Evolutionary conservation across 1,140 invertebrate genomes (phyloP), one percentile per base, ranked within the genome.

Genomic region (Tigriopus japonicus): DNA sequence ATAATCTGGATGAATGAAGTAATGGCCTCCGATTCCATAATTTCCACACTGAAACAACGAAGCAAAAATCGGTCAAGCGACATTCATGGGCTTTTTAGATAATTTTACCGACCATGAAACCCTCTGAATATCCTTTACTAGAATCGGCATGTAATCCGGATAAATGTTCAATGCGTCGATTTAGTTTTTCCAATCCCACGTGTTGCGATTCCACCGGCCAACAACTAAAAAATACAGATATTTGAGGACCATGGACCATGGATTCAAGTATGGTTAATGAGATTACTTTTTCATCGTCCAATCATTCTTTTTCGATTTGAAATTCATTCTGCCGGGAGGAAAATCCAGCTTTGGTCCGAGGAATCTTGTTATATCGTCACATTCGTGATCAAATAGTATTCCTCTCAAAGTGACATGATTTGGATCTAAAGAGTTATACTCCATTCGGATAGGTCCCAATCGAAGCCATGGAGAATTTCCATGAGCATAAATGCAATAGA

Each of bases 251-350:
- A 67, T 1, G 43, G 28, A 45, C 9, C 28, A 5, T 35, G 28
- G 28, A 35, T 35, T 35, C 3, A 35, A 35, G 28, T n/a, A n/a
- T n/a, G n/a, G n/a, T n/a, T 43, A 43, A n/a, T 23, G 14, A 3
- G 28, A 3, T 42, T 58, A 58, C 55, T 58, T 58, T 58, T 58
- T 58, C 55, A 58, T 58, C 6, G 55, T 58, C 55, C 55, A 58
- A 41, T 58, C 55, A 58, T 58, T 58, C 28, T 58, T 58, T 9
- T 13, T 15, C 14, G 24, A 14, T 14, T 42, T 58, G 23, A 2
- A 15, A 14, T 58, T 58, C 55, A 58, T 58, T 42, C 55, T 14
- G 1, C 55, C 55, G 2, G 55, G 55, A 51, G 55, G 55, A 41
- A 58, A 58, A 42, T 58, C 55, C 5, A 58, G 40, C 12, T 41